phyloP scores from a whole-genome alignment of 2,797 vertebrate genomes.

The Eidolon dupreanum region DNA sequence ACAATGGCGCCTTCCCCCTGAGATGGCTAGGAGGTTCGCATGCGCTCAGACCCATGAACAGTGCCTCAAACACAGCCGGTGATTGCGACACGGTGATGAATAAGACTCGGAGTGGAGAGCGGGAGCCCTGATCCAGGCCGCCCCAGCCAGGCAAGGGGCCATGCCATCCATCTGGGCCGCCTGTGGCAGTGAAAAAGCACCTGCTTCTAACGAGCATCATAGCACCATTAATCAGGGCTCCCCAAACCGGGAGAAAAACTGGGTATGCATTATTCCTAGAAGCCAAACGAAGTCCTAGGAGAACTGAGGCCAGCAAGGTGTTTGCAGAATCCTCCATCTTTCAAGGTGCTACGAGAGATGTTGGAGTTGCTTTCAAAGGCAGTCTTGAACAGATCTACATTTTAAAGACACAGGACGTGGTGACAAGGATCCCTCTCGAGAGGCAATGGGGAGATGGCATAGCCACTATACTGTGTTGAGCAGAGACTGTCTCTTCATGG shows the following conservation, averaged over 20 bases:
- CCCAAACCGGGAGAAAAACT: not conserved
- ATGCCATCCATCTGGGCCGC: not conserved
- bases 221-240: constrained; percentile 47
- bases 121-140: fast-evolving
- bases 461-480: not conserved
- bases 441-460: not conserved
- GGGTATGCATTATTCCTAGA: constrained; percentile 34
- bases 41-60: not conserved
- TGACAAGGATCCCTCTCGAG: not conserved
- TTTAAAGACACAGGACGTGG: not conserved
- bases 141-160: not conserved
- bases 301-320: not conserved
- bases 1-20: not conserved
- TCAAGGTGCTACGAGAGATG: not conserved
- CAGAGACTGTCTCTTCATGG: not conserved
- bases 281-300: constrained; percentile 22
- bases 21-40: not conserved
- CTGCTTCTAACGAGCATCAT: not conserved
- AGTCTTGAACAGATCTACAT: not conserved
- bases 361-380: not conserved
- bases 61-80: not conserved
- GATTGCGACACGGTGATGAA: not conserved
- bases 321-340: constrained; percentile 36
- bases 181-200: not conserved
- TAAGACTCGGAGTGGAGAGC: not conserved